phyloP scores from a whole-genome alignment of 2,113 vertebrate species.

The Chaenogobius annularis region DNA sequence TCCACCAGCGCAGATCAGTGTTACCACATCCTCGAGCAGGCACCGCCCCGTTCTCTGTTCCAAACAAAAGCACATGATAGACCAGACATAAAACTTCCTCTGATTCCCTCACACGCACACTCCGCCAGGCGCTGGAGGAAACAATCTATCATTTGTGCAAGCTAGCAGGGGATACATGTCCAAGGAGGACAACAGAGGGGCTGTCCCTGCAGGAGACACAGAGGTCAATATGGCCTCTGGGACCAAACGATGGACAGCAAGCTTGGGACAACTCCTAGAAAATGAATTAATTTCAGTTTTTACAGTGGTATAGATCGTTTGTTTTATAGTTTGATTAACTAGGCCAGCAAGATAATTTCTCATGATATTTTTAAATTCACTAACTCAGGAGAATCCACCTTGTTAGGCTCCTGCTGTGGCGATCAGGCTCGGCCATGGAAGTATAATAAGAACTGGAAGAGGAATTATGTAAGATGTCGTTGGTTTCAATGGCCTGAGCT shows the following conservation, averaged over 20 bases:
- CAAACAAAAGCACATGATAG: conserved; percentile 49
- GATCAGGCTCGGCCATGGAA: too few relatives aligned
- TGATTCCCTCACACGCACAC: conserved; percentile 25
- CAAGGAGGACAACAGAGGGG: conserved; percentile 76
- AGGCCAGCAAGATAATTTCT: too few relatives aligned
- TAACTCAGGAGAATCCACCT: too few relatives aligned
- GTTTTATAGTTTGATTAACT: too few relatives aligned
- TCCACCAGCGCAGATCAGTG: conserved; percentile 31
- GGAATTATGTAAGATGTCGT: too few relatives aligned
- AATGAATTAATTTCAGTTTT: too few relatives aligned
- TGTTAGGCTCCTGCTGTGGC: too few relatives aligned
- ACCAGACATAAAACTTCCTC: conserved; percentile 28
- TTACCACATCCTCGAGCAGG: conserved; percentile 27
- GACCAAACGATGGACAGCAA: not conserved
- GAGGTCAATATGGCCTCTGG: conserved; percentile 19
- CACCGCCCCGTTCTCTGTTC: conserved; percentile 18
- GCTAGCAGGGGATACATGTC: conserved; percentile 52
- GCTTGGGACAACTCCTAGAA: conserved; percentile 3
- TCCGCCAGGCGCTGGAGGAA: conserved; percentile 74
- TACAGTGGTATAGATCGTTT: too few relatives aligned
- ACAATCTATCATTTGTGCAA: conserved; percentile 71
- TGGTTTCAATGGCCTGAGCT: too few relatives aligned
- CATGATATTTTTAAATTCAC: too few relatives aligned
- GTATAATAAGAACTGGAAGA: too few relatives aligned
- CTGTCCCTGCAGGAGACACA: conserved; percentile 66